Base-by-base conservation (phyloP, 2,888 invertebrate species). In the Galerucella pusilla region DNA sequence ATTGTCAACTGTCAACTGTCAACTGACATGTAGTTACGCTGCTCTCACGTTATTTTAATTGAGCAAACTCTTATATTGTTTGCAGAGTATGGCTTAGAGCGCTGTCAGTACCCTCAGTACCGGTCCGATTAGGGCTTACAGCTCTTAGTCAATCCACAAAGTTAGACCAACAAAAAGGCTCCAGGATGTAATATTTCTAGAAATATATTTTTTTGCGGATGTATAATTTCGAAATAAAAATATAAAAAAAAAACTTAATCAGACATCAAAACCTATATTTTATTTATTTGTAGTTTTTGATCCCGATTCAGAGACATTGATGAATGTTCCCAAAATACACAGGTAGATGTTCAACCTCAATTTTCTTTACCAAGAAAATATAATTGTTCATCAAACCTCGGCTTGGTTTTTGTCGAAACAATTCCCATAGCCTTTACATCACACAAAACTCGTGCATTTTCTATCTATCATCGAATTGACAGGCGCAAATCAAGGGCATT, bases 401-500 rank as follows among this genome's bases (percentile, higher is more conserved):
- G 20, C 9, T 9, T 57, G 20, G 57, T 20, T 54, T n/a, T 74
- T 66, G 71, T 73, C 67, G 49, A 71, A 74, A 74, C 71, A 73
- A 69, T 72, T 72, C 72, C 72, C 72, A 72, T 61, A 72, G 46
- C 68, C 68, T 68, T 54, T 64, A 68, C 72, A 45, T n/a, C n/a
- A n/a, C 35, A 59, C 42, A 71, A 64, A 66, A 57, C 70, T 61
- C 74, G 69, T 64, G 67, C 75, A 75, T 76, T 85, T 83, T 84
- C 85, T 85, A 86, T 86, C 85, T 85, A 86, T 86, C 86, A 86
- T 85, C 77, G 67, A 54, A 84, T 86, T 85, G 86, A 86, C 85
- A 86, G 85, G 82, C 83, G 81, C 85, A 84, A 85, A 86, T 86
- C 85, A 85, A 83, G 79, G 68, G 81, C 79, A 80, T 82, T 83